A percentile compares a stretch with the other conserved stretches of the same genome.
These are phyloP conservation scores for Lordiphosa andalusiaca DNA, from an alignment of 2,888 invertebrate genomes.

Conservation along the genomic window DNA sequence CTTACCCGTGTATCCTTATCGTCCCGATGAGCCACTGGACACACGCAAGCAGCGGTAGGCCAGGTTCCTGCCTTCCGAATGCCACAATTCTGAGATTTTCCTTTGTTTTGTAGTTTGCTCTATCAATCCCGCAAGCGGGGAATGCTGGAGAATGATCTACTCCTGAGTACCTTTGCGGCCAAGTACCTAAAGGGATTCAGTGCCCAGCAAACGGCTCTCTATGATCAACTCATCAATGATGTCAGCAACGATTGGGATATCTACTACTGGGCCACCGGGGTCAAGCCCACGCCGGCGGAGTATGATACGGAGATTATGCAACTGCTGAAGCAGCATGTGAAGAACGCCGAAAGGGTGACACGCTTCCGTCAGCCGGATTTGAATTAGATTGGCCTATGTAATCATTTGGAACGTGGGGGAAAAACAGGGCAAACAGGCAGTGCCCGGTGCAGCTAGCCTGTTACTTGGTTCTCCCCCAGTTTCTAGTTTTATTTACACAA, in stretches of 20 bases:
- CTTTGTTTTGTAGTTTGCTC: slow-evolving; percentile 83
- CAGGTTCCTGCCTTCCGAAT: background rate
- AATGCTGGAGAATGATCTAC: slow-evolving; percentile 95
- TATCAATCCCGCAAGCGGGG: slow-evolving; percentile 98
- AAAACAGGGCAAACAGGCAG: background rate
- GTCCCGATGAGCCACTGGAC: slow-evolving; percentile 83
- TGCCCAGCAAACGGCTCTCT: slow-evolving; percentile 87
- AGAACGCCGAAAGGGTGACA: slow-evolving; percentile 86
- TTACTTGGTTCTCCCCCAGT: background rate
- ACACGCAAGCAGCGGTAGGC: slow-evolving; percentile 84
- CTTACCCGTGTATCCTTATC: slow-evolving; percentile 84
- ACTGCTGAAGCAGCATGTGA: slow-evolving; percentile 90
- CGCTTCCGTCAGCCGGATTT: slow-evolving; percentile 86
- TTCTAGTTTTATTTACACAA: background rate
- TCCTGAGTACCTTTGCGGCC: slow-evolving; percentile 94
- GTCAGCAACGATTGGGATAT: slow-evolving; percentile 98
- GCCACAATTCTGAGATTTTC: background rate
- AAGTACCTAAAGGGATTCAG: slow-evolving; percentile 88
- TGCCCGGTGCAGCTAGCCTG: background rate
- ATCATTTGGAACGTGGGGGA: background rate
- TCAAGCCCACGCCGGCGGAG: slow-evolving; percentile 90
- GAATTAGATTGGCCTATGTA: background rate
- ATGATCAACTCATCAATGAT: slow-evolving; percentile 93
- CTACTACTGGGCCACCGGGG: slow-evolving; percentile 94
- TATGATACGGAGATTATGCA: slow-evolving; percentile 93